Percentiles rank a stretch among this genome's conserved stretches.
Evolutionary conservation across 2,888 invertebrate species (phyloP).

Genomic region (Folsomia manolachei): DNA sequence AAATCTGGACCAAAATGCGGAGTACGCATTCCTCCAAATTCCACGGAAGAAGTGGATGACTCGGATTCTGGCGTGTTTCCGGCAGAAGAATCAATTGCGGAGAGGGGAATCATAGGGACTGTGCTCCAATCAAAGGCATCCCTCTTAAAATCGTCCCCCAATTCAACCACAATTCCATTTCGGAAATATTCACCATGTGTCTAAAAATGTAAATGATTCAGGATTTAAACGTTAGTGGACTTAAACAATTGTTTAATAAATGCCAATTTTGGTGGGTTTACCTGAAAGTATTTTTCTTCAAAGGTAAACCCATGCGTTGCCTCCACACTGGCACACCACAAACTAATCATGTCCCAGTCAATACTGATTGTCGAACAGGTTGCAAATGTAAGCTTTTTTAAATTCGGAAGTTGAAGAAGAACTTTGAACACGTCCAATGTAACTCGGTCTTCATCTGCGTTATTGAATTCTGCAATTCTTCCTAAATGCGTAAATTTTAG

Average conservation of each 20-base stretch:
- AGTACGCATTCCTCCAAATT: too few relatives aligned
- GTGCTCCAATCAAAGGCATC: constrained; percentile 28
- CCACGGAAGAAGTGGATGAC: background rate
- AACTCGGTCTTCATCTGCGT: constrained; percentile 24
- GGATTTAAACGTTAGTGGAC: too few relatives aligned
- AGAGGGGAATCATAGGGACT: background rate
- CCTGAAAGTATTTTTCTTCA: constrained; percentile 32
- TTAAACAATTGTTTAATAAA: too few relatives aligned
- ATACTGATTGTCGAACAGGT: constrained; percentile 34
- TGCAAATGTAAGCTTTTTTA: constrained; percentile 25
- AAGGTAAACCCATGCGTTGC: constrained; percentile 4
- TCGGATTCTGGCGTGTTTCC: background rate
- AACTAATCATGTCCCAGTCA: constrained; percentile 32
- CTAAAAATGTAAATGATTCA: too few relatives aligned
- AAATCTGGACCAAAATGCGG: background rate
- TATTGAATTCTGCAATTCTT: constrained; percentile 28
- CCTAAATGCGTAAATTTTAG: constrained; percentile 40
- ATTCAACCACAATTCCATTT: constrained; percentile 31
- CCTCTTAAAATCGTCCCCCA: constrained; percentile 22
- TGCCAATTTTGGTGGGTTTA: too few relatives aligned
- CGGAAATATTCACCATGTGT: constrained; percentile 38
- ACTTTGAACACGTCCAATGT: constrained; percentile 25
- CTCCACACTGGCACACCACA: constrained; percentile 27
- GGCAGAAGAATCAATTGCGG: background rate
- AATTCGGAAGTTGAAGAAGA: constrained; percentile 29